These are phyloP conservation scores for Chaenodraco wilsoni DNA, from an alignment of 2,797 vertebrate species.

Conservation along the genomic window DNA sequence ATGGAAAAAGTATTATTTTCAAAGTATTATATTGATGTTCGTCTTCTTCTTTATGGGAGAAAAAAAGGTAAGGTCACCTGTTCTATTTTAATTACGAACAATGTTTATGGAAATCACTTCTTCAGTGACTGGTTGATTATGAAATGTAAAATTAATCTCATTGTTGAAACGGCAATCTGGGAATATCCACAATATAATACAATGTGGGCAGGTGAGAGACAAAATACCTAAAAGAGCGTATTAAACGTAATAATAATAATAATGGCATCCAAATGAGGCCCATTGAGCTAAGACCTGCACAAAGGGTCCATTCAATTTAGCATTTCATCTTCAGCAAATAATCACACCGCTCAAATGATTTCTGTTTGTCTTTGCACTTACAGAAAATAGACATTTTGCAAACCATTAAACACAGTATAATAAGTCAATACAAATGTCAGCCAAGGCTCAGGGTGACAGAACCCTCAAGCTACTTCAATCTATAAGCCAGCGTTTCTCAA, in stretches of 20 bases:
- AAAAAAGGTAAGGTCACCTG: not conserved
- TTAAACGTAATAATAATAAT: constrained; percentile 3
- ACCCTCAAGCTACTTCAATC: not conserved
- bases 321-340: not conserved
- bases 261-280: constrained; percentile 1
- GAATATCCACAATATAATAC: constrained; percentile 11
- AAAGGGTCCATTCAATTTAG: constrained; percentile 16
- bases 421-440: constrained; percentile 9
- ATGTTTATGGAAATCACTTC: constrained; percentile 12
- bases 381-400: constrained; percentile 23
- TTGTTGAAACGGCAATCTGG: constrained; percentile 6
- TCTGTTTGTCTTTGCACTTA: not conserved
- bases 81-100: not conserved
- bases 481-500: not conserved
- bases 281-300: not conserved
- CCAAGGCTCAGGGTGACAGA: not conserved
- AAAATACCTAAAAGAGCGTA: not conserved
- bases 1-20: not conserved
- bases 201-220: not conserved
- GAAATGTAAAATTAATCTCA: not conserved
- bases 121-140: not conserved
- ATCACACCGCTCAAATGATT: not conserved
- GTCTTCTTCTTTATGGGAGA: not conserved
- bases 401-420: constrained; percentile 26
- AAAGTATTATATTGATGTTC: not conserved